A percentile compares a stretch with the other conserved stretches of the same genome.
Evolutionary conservation across 2,113 vertebrate species (phyloP).

Genomic region (Isichthys henryi): DNA sequence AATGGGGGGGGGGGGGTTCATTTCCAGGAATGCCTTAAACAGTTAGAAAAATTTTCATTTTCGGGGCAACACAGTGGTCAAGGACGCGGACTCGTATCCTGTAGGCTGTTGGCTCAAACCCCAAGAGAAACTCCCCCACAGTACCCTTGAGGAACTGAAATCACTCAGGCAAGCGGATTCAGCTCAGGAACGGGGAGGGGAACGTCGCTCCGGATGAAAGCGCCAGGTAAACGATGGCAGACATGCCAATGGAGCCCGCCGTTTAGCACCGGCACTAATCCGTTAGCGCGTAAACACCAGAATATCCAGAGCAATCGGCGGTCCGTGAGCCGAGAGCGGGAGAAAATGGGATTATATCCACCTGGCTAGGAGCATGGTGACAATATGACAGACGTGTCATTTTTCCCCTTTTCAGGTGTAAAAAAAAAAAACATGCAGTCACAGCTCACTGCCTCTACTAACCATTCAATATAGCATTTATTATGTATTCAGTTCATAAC

Average conservation of each 20-base stretch:
- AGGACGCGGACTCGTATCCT: not conserved
- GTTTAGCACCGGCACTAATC: not conserved
- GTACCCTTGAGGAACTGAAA: not conserved
- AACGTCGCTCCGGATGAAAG: not conserved
- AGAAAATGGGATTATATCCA: conserved; percentile 56
- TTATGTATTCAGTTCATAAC: not conserved
- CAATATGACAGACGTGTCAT: not conserved
- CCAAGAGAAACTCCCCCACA: not conserved
- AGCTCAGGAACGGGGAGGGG: not conserved
- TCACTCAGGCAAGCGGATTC: not conserved
- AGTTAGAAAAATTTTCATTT: not conserved
- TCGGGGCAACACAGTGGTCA: not conserved
- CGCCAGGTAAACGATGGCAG: not conserved
- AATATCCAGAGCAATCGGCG: conserved; percentile 34
- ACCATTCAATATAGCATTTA: not conserved
- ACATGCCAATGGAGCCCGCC: not conserved
- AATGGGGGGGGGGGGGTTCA: not conserved
- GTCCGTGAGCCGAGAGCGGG: conserved; percentile 43
- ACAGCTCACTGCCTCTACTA: conserved; percentile 2
- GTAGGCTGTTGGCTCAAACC: not conserved
- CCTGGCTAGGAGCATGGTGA: conserved; percentile 34
- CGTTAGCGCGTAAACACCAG: conserved; percentile 2
- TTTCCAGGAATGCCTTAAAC: not conserved
- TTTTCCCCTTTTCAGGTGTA: not conserved
- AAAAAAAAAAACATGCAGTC: not conserved